These are phyloP conservation scores for Aurelia sp. DNA, from an alignment of 30 jellyfish, hydroid and myxozoan species.

Conservation along the genomic window DNA sequence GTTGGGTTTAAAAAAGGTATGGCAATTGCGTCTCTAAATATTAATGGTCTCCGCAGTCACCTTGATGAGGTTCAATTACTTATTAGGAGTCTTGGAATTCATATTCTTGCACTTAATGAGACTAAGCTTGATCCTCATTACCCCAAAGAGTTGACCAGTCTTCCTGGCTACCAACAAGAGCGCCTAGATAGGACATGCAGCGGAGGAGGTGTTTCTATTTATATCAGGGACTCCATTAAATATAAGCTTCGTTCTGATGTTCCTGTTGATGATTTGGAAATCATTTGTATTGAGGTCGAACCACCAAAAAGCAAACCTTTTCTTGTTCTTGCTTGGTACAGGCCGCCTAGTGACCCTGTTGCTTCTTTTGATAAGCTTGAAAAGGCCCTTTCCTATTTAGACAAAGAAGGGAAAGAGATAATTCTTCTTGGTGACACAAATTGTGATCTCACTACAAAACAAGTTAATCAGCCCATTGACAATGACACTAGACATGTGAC, in stretches of 20 bases:
- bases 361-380: too few species aligned
- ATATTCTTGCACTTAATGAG: too few species aligned
- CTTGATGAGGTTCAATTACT: constrained; percentile 6
- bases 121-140: too few species aligned
- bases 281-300: too few species aligned
- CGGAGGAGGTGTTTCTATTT: constrained; percentile 19
- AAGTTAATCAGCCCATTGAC: background rate
- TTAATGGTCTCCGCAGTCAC: constrained; percentile 16
- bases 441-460: constrained; percentile 14
- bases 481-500: background rate
- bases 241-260: background rate
- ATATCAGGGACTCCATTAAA: constrained; percentile 5
- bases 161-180: background rate
- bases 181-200: background rate
- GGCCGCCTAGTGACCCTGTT: too few species aligned
- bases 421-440: constrained; percentile 17
- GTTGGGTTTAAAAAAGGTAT: too few species aligned
- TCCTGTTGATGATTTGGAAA: too few species aligned
- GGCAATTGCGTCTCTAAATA: constrained; percentile 5
- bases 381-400: too few species aligned
- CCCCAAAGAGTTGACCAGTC: too few species aligned
- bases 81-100: background rate
- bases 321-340: too few species aligned
- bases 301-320: too few species aligned
- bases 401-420: background rate